These are phyloP conservation scores for Flabesymbios commensalis DNA, from an alignment of 2,888 invertebrate species.

Conservation along the genomic window DNA sequence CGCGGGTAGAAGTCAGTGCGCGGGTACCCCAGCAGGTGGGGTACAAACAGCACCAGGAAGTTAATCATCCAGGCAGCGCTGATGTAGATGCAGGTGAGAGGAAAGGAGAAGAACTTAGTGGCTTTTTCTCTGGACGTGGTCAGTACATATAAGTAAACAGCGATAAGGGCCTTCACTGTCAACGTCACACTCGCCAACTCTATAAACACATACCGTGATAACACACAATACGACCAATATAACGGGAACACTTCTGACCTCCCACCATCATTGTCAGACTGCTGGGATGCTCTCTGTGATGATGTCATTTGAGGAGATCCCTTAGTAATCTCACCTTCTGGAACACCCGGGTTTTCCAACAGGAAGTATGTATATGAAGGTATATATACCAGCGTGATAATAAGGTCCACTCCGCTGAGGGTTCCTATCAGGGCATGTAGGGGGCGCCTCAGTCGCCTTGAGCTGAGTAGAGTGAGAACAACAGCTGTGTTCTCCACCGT, in stretches of 20 bases:
- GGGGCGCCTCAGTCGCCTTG: conserved; percentile 14
- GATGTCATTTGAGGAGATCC: background rate
- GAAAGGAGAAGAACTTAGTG: conserved; percentile 8
- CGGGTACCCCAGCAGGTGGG: conserved; percentile 14
- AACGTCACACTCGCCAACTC: conserved; percentile 25
- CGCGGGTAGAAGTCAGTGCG: conserved; percentile 28
- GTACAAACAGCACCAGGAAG: conserved; percentile 20
- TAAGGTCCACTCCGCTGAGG: conserved; percentile 22
- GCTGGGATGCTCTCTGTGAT: background rate
- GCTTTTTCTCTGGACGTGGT: conserved; percentile 13
- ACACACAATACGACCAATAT: background rate
- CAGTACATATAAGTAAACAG: conserved; percentile 19
- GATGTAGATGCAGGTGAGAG: conserved; percentile 8
- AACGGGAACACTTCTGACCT: background rate
- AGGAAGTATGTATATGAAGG: conserved; percentile 32
- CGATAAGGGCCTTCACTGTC: conserved; percentile 23
- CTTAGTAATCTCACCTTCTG: background rate
- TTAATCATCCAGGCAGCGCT: conserved; percentile 21
- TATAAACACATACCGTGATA: conserved; percentile 19
- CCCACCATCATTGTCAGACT: background rate
- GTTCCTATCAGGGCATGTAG: conserved; percentile 24
- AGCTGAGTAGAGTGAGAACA: conserved; percentile 18
- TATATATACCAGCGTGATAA: conserved; percentile 25
- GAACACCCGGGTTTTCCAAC: conserved; percentile 8
- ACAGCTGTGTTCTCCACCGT: conserved; percentile 24